A percentile compares a stretch with the other conserved stretches of the same genome.
Evolutionary conservation across 2,113 vertebrate species (phyloP).

Genomic region (Cnemophilus loriae): DNA sequence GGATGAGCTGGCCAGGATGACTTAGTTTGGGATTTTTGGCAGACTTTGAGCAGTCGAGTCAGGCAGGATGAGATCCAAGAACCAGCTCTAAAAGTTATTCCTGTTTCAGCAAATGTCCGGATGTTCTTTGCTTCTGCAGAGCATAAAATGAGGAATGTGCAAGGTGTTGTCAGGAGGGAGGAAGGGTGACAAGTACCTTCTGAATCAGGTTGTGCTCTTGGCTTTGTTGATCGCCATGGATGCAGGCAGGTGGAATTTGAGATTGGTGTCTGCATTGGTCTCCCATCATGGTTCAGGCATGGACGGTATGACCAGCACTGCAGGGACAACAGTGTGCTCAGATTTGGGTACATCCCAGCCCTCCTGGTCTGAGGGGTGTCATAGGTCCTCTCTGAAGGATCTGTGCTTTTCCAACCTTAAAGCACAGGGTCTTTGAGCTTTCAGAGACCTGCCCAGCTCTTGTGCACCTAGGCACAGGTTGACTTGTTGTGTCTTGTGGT

Average conservation of each 20-base stretch:
- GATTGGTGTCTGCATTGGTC: not conserved
- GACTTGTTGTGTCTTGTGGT: accelerated
- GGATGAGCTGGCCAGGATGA: not conserved
- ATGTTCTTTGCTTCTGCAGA: not conserved
- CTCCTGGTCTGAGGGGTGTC: not conserved
- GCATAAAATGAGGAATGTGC: not conserved
- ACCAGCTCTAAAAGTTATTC: not conserved
- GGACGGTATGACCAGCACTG: not conserved
- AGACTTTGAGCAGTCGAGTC: not conserved
- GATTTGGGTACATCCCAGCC: not conserved
- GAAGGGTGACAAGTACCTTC: not conserved
- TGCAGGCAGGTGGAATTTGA: not conserved
- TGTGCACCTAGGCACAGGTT: not conserved
- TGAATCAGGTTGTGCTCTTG: not conserved
- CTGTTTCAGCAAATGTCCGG: not conserved
- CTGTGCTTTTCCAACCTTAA: not conserved
- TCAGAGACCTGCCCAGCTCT: not conserved
- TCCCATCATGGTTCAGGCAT: not conserved
- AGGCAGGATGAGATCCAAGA: not conserved
- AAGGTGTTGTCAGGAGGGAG: not conserved
- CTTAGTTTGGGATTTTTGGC: not conserved
- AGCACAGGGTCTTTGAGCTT: not conserved
- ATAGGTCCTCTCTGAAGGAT: not conserved
- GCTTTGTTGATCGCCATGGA: not conserved
- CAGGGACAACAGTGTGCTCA: not conserved